Conservation (phyloP, 2,888 invertebrate species). For the Drosophila austrosaltans region DNA sequence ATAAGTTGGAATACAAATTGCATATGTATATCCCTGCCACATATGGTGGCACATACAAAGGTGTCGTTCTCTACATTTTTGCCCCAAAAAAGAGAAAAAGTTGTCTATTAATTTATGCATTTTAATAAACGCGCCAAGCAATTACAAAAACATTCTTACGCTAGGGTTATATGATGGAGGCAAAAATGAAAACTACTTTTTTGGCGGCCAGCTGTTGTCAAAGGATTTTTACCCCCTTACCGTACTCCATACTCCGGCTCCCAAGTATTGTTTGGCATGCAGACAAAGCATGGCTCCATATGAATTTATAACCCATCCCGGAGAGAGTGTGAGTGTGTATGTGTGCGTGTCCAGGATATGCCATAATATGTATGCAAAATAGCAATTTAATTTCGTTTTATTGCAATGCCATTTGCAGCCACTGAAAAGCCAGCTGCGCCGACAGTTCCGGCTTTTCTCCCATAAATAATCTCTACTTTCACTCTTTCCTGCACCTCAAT, state of each 20-base stretch:
- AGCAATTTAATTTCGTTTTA: slow-evolving; percentile 77
- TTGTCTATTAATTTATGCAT: slow-evolving; percentile 79
- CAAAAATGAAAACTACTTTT: slow-evolving; percentile 32
- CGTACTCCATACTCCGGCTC: slow-evolving; percentile 4
- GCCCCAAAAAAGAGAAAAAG: slow-evolving; percentile 23
- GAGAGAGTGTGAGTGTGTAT: slow-evolving; percentile 19
- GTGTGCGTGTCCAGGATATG: slow-evolving; percentile 45
- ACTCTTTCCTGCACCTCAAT: slow-evolving; percentile 1
- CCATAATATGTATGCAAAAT: slow-evolving; percentile 69
- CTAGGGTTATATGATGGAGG: slow-evolving; percentile 32
- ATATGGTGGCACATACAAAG: slow-evolving; percentile 50
- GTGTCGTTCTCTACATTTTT: slow-evolving; percentile 18
- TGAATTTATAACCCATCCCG: slow-evolving; percentile 53
- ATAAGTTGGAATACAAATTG: slow-evolving; percentile 57
- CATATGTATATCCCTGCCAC: slow-evolving; percentile 39
- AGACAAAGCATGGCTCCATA: slow-evolving; percentile 60
- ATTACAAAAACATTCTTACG: slow-evolving; percentile 61
- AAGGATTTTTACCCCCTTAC: slow-evolving; percentile 52
- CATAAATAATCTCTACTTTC: slow-evolving; percentile 61
- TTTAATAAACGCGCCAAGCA: slow-evolving; percentile 77
- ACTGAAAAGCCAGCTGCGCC: slow-evolving; percentile 64
- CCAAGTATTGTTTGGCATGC: slow-evolving; percentile 45
- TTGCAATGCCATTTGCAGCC: slow-evolving; percentile 71
- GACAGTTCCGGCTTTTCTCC: slow-evolving; percentile 25
- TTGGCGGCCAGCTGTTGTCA: slow-evolving; percentile 67